Evolutionary conservation across 2,888 invertebrate species (phyloP), one percentile per base, ranked within the genome.

Genomic region (Agelastica alni): DNA sequence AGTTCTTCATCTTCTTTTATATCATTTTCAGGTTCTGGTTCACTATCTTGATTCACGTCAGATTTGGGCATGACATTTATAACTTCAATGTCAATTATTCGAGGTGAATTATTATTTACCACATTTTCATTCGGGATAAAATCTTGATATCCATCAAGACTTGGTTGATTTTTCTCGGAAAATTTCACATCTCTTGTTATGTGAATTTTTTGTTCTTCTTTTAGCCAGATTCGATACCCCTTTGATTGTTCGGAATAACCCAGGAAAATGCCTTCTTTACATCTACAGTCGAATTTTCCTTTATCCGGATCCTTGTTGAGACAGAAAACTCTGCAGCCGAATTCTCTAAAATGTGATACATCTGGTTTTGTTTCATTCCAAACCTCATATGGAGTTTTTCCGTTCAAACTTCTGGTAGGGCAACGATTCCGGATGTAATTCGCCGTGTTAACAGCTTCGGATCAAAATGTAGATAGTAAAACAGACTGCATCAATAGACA

Each of bases 371-470:
- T 55, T 2, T 63, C 64, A n/a, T 39, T 55, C 64, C 69, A 63
- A 12, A 41, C 6, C 46, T 70, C 68, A 28, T 42, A 64, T 2
- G 69, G 66, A 3, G 66, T 69, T 52, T 53, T 60, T 5, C 60
- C 63, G 7, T 53, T 30, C 4, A 64, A 36, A 3, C 48, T 52
- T 30, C 36, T 65, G n/a, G 67, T 65, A n/a, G 65, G 63, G 26
- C 63, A 59, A 36, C 73, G 49, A 46, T 75, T n/a, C n/a, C n/a
- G n/a, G n/a, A 73, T 43, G 43, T 71, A 72, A 20, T 68, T 66
- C 6, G 71, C 68, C 7, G 66, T 68, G 26, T 58, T 59, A 6
- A 71, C 58, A 2, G 73, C 74, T 52, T 75, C 73, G 3, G 67
- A 69, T 72, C 73, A 75, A 34, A 71, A 65, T 7, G 9, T 39